Evolutionary conservation across 2,888 invertebrate genomes (phyloP), one percentile per base, ranked within the genome.

Genomic region (Sinodicranocentrus sp.): DNA sequence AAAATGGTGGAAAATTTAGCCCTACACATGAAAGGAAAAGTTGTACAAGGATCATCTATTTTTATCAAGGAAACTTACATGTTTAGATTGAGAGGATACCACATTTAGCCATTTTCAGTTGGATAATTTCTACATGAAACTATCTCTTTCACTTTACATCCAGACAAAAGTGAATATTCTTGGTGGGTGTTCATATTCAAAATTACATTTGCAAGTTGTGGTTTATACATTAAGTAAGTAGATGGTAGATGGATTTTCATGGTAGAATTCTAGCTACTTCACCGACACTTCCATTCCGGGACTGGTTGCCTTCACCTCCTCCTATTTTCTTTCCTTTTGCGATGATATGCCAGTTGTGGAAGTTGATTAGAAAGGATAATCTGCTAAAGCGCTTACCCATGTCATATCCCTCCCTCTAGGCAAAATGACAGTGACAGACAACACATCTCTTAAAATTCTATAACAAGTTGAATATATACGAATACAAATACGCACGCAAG

Each of bases 321-420:
- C n/a, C n/a, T n/a, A n/a, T n/a, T n/a, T n/a, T n/a, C n/a, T n/a
- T n/a, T n/a, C n/a, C n/a, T n/a, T n/a, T n/a, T n/a, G n/a, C n/a
- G n/a, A n/a, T n/a, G n/a, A n/a, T n/a, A n/a, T n/a, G n/a, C 59
- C 21, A 59, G 70, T 70, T 54, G 25, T 43, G 19, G 15, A 73
- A 73, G 48, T 63, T 65, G 65, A 76, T 59, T 77, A 57, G 67
- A 77, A 67, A 67, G 67, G 44, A 77, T 77, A 68, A 77, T 77
- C 68, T 68, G 77, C 68, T 77, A 77, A 77, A 77, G 67, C 77
- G 59, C 59, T 77, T 77, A 77, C 17, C 65, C 76, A 76, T 76
- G 76, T 76, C 65, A 39, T 67, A 67, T 57, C 73, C 44, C 25
- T 15, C 23, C 5, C 72, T 61, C 26, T 21, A 15, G 39, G 54